Evolutionary conservation across 2,797 vertebrate genomes (phyloP), one percentile per base, ranked within the genome.

Genomic region (Sardinella longiceps): DNA sequence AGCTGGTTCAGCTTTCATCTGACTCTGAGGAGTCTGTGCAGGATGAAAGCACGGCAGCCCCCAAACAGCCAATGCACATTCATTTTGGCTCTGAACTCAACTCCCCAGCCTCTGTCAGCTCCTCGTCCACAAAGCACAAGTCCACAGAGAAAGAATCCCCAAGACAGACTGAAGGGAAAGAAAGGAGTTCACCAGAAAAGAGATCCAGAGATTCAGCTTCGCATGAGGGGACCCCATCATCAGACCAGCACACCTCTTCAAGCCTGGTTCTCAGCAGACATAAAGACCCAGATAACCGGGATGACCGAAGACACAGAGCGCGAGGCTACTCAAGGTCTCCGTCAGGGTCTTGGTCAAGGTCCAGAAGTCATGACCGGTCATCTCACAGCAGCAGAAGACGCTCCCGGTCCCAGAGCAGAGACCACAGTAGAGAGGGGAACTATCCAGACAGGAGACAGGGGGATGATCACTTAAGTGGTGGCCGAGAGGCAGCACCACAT

Each of bases 1-100:
- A 99, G 91, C 93, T 99, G 83, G 96, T 98, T 80, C 95, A 97
- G 84, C 94, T 99, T 51, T 97, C 98, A 23, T 99, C 98, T 0
- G 95, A 98, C 89, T 97, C 97, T 2, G 97, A 97, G 28, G 90
- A 95, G 20, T 96, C 96, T 3, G 87, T 91, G 23, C 89, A 87
- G 60, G 95, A 94, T 9, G 94, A 95, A 43, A 93, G 90, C 46
- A 91, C 82, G 80, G 94, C 94, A 87, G 90, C 91, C 0, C 86
- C 84, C 80, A 92, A 89, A 77, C 91, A 94, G 50, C 93, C 95
- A 87, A 93, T 89, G 66, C 94, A 96, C 85, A 94, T 96, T 43
- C 95, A 93, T 63, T 97, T 96, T 89, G 92, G 43, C 45, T 87
- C 87, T 74, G 82, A 96, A 94, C 87, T 92, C 94, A 85, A 96